A percentile compares a stretch with the other conserved stretches of the same genome.
phyloP scores from a whole-genome alignment of 2,888 invertebrate genomes.

The Nomada ferruginata region DNA sequence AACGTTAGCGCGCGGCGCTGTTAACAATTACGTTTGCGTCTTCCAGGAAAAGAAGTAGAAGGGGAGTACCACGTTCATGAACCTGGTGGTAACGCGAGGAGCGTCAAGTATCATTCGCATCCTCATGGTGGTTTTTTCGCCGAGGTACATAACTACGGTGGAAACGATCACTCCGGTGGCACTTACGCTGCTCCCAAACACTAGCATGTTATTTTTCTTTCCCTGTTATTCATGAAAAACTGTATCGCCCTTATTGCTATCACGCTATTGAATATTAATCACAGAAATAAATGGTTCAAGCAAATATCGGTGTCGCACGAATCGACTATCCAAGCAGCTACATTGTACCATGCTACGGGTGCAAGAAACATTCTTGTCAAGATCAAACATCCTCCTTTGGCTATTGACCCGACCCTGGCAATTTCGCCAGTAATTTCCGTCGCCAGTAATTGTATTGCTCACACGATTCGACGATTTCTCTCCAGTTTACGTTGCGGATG shows the following conservation, averaged over 20 bases:
- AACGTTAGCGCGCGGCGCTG: not conserved
- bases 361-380: slow-evolving; percentile 18
- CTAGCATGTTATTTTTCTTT: not conserved
- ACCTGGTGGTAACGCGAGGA: slow-evolving; percentile 77
- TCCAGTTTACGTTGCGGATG: slow-evolving; percentile 52
- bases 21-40: slow-evolving; percentile 9
- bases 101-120: slow-evolving; percentile 81
- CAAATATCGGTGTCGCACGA: not conserved
- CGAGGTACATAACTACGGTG: slow-evolving; percentile 77
- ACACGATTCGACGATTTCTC: slow-evolving; percentile 61
- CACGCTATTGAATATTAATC: not conserved
- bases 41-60: slow-evolving; percentile 70
- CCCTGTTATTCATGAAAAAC: not conserved
- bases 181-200: slow-evolving; percentile 60
- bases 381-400: slow-evolving; percentile 32
- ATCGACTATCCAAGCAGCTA: not conserved
- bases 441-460: slow-evolving; percentile 58
- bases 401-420: slow-evolving; percentile 41
- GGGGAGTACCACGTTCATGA: slow-evolving; percentile 82
- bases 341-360: not conserved
- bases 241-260: not conserved
- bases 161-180: slow-evolving; percentile 75
- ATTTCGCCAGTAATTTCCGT: slow-evolving; percentile 60
- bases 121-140: slow-evolving; percentile 81
- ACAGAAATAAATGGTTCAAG: not conserved